Evolutionary conservation across 64 coral and sea anemone genomes (phyloP).

Genomic region (Pachyseris speciosa): DNA sequence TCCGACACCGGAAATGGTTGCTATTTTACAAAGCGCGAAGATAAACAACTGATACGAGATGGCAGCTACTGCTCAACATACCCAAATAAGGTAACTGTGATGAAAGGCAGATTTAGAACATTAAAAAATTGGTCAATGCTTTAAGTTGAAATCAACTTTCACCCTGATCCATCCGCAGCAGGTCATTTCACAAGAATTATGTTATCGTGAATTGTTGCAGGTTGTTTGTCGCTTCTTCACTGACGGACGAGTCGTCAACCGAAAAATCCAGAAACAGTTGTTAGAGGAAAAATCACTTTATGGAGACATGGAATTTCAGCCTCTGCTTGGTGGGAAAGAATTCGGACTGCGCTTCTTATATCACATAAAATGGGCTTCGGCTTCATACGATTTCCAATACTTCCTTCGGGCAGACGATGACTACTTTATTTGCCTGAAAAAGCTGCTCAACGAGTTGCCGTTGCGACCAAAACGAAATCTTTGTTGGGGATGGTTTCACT

Average conservation of each 20-base stretch:
- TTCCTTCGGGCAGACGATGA: slow-evolving; percentile 72
- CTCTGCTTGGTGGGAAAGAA: slow-evolving; percentile 43
- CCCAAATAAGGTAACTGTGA: no score
- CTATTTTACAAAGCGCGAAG: no score
- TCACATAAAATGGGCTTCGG: slow-evolving; percentile 48
- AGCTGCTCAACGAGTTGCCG: slow-evolving; percentile 45
- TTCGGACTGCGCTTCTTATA: slow-evolving; percentile 68
- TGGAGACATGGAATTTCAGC: slow-evolving; percentile 42
- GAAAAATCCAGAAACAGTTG: background rate
- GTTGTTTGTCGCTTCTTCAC: slow-evolving; percentile 40
- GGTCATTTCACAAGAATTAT: no score
- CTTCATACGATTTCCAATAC: slow-evolving; percentile 60
- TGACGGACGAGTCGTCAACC: slow-evolving; percentile 12
- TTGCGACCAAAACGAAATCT: slow-evolving; percentile 49
- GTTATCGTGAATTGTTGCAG: background rate
- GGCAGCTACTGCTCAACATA: no score
- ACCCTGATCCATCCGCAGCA: no score
- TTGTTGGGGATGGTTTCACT: slow-evolving; percentile 61
- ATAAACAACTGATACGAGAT: no score
- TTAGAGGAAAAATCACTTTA: background rate
- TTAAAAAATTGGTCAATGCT: no score
- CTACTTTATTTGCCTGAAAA: slow-evolving; percentile 65
- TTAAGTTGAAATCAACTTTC: no score
- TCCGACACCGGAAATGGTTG: no score
- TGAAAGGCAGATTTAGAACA: no score